These are phyloP conservation scores for Luffia ferchaultella DNA, from an alignment of 2,888 invertebrate genomes.

Conservation along the genomic window DNA sequence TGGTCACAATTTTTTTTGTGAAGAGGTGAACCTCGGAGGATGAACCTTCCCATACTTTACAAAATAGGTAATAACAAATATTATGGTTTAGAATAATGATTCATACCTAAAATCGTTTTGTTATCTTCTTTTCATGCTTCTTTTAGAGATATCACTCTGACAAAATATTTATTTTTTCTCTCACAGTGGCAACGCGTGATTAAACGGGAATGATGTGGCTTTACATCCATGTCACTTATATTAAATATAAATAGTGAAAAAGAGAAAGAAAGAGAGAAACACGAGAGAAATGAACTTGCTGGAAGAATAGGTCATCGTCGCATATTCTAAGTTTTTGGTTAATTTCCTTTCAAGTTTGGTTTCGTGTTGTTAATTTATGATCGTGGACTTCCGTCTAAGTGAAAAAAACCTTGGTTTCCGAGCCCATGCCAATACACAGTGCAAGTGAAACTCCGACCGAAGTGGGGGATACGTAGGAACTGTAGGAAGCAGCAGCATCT, in stretches of 20 bases:
- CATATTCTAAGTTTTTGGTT: conserved; percentile 67
- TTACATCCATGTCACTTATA: not conserved
- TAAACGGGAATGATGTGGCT: too few relatives aligned
- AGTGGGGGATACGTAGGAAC: conserved; percentile 33
- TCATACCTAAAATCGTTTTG: too few relatives aligned
- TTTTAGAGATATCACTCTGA: too few relatives aligned
- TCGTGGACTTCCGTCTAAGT: not conserved
- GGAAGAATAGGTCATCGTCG: conserved; percentile 62
- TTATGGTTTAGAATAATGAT: too few relatives aligned
- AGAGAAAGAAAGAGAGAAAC: conserved; percentile 41
- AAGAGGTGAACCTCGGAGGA: too few relatives aligned
- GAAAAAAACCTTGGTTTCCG: not conserved
- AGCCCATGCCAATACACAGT: not conserved
- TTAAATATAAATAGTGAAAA: too few relatives aligned
- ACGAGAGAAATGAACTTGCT: conserved; percentile 65
- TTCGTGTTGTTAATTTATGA: conserved; percentile 31
- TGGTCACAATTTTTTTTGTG: too few relatives aligned
- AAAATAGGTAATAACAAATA: too few relatives aligned
- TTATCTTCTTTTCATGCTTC: too few relatives aligned
- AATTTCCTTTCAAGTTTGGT: conserved; percentile 66
- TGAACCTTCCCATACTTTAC: too few relatives aligned
- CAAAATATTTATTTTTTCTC: too few relatives aligned
- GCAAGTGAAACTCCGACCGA: not conserved
- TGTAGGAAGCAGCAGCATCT: conserved; percentile 63
- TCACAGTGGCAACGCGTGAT: too few relatives aligned